phyloP scores from a whole-genome alignment of 1,140 invertebrate species.

The Glossosoma conforme region DNA sequence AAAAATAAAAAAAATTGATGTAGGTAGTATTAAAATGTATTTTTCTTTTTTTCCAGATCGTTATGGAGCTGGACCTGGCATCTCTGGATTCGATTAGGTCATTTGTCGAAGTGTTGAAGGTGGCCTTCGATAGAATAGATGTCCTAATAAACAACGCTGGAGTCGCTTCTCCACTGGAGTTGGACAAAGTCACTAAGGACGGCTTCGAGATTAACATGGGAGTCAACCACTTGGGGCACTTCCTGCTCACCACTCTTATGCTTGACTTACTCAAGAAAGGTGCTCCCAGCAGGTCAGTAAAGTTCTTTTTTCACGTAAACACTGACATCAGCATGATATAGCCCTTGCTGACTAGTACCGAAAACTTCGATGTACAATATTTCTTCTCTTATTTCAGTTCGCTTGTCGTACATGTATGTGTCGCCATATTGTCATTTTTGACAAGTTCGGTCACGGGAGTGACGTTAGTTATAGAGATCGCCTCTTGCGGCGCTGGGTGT shows the following conservation, averaged over 20 bases:
- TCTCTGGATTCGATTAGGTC: slow-evolving; percentile 65
- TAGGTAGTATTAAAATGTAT: neutral
- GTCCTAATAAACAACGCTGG: slow-evolving; percentile 90
- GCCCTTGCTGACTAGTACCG: no score
- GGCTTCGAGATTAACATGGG: slow-evolving; percentile 77
- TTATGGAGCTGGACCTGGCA: slow-evolving; percentile 66
- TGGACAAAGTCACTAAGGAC: slow-evolving; percentile 58
- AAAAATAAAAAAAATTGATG: neutral
- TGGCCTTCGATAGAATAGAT: slow-evolving; percentile 58
- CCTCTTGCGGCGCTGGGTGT: no score
- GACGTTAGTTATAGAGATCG: no score
- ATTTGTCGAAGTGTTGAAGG: slow-evolving; percentile 62
- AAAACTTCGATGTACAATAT: no score
- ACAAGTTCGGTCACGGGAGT: no score
- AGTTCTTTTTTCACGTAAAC: no score
- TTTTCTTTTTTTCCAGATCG: slow-evolving; percentile 50
- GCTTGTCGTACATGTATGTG: no score
- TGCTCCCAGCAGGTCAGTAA: slow-evolving; percentile 51
- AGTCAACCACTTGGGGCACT: slow-evolving; percentile 79
- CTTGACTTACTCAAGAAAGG: slow-evolving; percentile 54
- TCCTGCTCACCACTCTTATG: slow-evolving; percentile 75
- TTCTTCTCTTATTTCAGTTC: no score
- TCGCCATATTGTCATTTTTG: no score
- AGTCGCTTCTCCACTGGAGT: slow-evolving; percentile 59
- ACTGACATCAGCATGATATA: no score